A percentile compares a stretch with the other conserved stretches of the same genome.
phyloP scores from a whole-genome alignment of 35 echinoderm and acorn worm genomes.

The Anneissia japonica region DNA sequence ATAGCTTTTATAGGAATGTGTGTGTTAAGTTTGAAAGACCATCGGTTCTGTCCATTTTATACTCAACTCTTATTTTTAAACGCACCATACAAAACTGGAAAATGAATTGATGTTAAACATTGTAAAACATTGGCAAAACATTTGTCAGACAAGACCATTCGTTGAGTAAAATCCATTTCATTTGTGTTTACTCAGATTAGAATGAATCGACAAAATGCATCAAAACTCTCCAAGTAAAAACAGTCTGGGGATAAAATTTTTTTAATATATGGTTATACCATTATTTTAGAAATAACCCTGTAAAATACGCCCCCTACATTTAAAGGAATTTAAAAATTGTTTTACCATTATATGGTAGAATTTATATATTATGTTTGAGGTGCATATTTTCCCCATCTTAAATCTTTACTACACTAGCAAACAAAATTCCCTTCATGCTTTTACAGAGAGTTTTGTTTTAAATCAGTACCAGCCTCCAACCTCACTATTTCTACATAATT shows the following conservation, averaged over 20 bases:
- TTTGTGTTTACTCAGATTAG: not conserved
- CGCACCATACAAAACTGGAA: not conserved
- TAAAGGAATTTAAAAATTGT: not conserved
- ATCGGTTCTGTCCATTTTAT: not conserved
- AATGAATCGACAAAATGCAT: too few relatives aligned
- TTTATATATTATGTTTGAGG: not conserved
- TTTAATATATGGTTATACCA: not conserved
- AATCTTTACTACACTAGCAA: not conserved
- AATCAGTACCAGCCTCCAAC: too few relatives aligned
- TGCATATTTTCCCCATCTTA: not conserved
- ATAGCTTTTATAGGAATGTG: not conserved
- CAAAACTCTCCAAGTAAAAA: not conserved
- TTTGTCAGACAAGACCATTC: not conserved
- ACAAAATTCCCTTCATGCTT: not conserved
- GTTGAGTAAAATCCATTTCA: not conserved
- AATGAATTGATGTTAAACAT: not conserved
- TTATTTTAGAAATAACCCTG: not conserved
- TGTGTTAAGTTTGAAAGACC: constrained; percentile 1
- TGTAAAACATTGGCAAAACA: not conserved
- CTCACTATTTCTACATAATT: not conserved
- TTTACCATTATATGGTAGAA: not conserved
- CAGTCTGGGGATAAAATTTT: not conserved
- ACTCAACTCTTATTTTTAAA: not conserved
- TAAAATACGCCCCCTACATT: not conserved
- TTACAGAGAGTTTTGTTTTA: too few relatives aligned